Percentiles rank a stretch among this genome's conserved stretches.
These are phyloP conservation scores for Chromis chromis DNA, from an alignment of 2,797 vertebrate species.

Conservation along the genomic window DNA sequence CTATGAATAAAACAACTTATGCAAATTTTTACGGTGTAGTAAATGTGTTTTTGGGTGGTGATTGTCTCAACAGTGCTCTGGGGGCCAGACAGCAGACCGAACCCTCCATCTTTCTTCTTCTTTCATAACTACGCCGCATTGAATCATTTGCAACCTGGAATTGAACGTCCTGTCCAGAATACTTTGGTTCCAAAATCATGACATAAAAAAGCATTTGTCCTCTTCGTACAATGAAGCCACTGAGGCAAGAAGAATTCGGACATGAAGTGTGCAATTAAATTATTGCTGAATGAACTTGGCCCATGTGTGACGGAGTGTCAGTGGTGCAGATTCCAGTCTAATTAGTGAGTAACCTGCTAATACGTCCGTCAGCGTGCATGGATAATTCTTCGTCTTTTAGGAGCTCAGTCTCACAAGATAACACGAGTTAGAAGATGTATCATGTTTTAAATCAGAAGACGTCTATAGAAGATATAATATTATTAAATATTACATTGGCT, in stretches of 20 bases:
- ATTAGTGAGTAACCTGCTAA: conserved; percentile 71
- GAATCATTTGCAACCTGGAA: conserved; percentile 37
- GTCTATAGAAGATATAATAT: background rate
- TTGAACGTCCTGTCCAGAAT: conserved; percentile 34
- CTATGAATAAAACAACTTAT: conserved; percentile 89
- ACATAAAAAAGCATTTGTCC: conserved; percentile 67
- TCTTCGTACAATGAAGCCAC: conserved; percentile 65
- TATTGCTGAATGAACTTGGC: conserved; percentile 75
- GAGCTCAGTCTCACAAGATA: conserved; percentile 21
- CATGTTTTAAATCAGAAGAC: background rate
- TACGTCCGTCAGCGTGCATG: conserved; percentile 42
- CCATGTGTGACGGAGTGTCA: conserved; percentile 65
- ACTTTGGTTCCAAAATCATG: conserved; percentile 44
- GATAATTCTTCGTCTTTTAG: conserved; percentile 9
- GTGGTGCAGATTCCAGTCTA: conserved; percentile 72
- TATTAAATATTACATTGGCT: background rate
- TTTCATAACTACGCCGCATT: conserved; percentile 40
- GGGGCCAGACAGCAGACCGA: no score
- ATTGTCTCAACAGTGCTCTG: conserved; percentile 52
- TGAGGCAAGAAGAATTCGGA: conserved; percentile 70
- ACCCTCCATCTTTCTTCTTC: conserved; percentile 7
- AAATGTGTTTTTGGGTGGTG: conserved; percentile 79
- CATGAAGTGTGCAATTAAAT: conserved; percentile 82
- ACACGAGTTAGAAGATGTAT: background rate
- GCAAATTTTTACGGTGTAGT: conserved; percentile 84